Conservation (phyloP, 64 coral and sea anemone species). For the Catalaphyllia jardinei region DNA sequence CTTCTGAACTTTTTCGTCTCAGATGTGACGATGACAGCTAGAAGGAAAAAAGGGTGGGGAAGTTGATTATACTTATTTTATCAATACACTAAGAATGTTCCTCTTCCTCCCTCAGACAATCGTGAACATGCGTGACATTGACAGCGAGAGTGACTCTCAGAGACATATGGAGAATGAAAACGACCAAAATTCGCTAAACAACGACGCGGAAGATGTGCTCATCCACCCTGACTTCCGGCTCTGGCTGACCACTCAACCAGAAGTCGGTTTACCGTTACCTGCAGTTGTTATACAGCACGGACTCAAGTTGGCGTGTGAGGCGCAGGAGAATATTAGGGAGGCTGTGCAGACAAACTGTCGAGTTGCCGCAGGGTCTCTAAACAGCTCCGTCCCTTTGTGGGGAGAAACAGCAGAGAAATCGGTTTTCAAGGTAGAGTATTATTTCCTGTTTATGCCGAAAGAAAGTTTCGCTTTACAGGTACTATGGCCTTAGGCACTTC, state of each 20-base stretch:
- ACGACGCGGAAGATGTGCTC: not conserved
- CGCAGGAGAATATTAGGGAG: slow-evolving; percentile 38
- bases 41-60: no score
- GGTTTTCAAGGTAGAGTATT: slow-evolving; percentile 17
- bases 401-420: not conserved
- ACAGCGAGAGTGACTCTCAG: not conserved
- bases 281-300: slow-evolving; percentile 79
- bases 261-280: slow-evolving; percentile 59
- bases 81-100: no score
- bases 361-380: slow-evolving; percentile 34
- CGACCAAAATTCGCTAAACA: not conserved
- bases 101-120: not conserved
- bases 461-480: no score
- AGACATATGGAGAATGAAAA: not conserved
- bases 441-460: not conserved
- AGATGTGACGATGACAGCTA: no score
- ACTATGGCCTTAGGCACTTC: no score
- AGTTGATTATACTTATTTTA: no score
- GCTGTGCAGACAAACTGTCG: slow-evolving; percentile 41
- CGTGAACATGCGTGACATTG: not conserved
- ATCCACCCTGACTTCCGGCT: slow-evolving; percentile 82
- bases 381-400: slow-evolving; percentile 33
- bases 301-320: slow-evolving; percentile 84
- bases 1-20: no score
- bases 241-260: slow-evolving; percentile 64